phyloP scores from a whole-genome alignment of 2,888 invertebrate genomes.

The Toxonevra muliebris region DNA sequence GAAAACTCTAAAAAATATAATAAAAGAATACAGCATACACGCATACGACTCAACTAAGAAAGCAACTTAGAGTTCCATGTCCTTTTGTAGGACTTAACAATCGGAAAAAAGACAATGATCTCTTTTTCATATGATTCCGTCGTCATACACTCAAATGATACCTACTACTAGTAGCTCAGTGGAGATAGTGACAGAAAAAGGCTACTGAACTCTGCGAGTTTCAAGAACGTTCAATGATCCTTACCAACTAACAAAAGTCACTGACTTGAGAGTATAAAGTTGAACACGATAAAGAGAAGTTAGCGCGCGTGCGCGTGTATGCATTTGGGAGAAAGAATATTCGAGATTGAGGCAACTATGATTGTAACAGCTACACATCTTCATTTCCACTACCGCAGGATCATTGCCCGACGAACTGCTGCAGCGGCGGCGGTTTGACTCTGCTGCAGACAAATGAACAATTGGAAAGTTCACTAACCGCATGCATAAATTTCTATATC shows the following conservation, averaged over 20 bases:
- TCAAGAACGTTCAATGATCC: constrained; percentile 46
- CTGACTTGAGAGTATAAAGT: constrained; percentile 6
- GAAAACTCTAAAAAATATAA: too few species aligned
- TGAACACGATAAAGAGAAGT: too few species aligned
- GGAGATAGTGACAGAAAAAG: not conserved
- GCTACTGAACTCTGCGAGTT: constrained; percentile 43
- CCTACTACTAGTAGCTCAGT: not conserved
- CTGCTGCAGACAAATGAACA: constrained; percentile 16
- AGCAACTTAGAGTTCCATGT: too few species aligned
- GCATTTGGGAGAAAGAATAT: constrained; percentile 10
- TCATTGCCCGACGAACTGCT: constrained; percentile 4
- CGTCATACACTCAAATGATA: not conserved
- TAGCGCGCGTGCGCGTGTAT: not conserved
- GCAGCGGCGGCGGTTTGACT: not conserved
- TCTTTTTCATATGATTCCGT: constrained; percentile 1
- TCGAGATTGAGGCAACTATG: not conserved
- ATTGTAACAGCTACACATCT: not conserved
- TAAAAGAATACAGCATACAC: too few species aligned
- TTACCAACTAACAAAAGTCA: constrained; percentile 11
- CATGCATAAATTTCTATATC: constrained; percentile 14
- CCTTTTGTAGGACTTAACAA: not conserved
- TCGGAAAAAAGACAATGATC: constrained; percentile 5
- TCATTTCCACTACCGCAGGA: not conserved
- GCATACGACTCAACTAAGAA: too few species aligned
- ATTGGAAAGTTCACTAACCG: constrained; percentile 40